Conservation (phyloP, 2,113 vertebrate genomes). For the Alligator sinensis region DNA sequence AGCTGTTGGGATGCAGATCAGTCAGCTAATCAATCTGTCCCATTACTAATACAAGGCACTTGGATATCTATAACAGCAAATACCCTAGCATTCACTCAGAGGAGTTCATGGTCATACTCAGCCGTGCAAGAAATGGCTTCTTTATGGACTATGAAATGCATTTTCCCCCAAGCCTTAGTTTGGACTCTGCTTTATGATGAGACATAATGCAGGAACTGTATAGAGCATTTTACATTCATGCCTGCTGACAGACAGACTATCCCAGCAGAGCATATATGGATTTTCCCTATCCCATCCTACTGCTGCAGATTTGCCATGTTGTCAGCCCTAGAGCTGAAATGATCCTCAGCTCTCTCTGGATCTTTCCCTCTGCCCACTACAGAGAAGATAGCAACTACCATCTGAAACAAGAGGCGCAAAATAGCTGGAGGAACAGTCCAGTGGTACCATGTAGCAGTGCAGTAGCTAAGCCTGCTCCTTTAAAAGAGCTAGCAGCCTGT, state of each 20-base stretch:
- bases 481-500: no score
- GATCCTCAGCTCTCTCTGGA: background rate
- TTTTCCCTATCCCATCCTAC: background rate
- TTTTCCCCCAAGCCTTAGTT: conserved; percentile 29
- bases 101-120: conserved; percentile 19
- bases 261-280: background rate
- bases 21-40: background rate
- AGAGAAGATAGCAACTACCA: background rate
- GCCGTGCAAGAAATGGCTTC: conserved; percentile 47
- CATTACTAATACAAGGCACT: background rate
- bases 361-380: background rate
- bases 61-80: conserved; percentile 15
- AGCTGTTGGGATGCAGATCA: background rate
- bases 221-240: conserved; percentile 21
- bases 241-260: conserved; percentile 45
- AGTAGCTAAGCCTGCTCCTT: no score
- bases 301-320: conserved; percentile 3
- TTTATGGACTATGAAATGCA: conserved; percentile 61
- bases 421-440: background rate
- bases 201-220: conserved; percentile 45
- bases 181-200: conserved; percentile 32
- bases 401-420: background rate
- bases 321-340: conserved; percentile 23
- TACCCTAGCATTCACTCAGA: background rate
- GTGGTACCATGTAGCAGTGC: background rate